phyloP scores from a whole-genome alignment of 2,888 invertebrate species.

The Dione vanillae region DNA sequence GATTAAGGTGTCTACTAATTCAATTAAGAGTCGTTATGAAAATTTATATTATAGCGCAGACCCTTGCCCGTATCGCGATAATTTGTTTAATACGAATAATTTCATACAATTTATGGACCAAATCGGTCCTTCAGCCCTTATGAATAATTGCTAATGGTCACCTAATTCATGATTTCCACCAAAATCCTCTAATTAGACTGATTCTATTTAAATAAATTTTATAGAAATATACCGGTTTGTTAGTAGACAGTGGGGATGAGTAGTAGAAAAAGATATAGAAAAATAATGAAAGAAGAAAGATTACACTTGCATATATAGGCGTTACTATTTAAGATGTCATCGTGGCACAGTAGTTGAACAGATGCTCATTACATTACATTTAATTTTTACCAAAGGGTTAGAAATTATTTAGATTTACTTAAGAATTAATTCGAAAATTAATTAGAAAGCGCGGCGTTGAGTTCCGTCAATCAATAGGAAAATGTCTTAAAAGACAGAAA shows the following conservation, averaged over 20 bases:
- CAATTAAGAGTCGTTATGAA: conserved; percentile 45
- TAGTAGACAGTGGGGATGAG: background rate
- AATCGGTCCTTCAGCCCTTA: conserved; percentile 44
- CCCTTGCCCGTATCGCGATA: conserved; percentile 40
- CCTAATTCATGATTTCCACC: conserved; percentile 32
- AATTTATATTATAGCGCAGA: conserved; percentile 34
- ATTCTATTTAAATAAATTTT: background rate
- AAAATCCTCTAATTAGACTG: conserved; percentile 6
- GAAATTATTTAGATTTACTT: too few species aligned
- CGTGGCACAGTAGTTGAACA: too few species aligned
- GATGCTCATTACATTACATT: too few species aligned
- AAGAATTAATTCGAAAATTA: too few species aligned
- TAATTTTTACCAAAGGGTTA: too few species aligned
- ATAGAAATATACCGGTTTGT: background rate
- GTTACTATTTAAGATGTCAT: too few species aligned
- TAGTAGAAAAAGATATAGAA: background rate
- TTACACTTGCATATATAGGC: too few species aligned
- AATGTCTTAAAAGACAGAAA: too few species aligned
- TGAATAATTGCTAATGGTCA: conserved; percentile 45
- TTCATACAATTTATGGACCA: conserved; percentile 44
- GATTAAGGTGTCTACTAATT: conserved; percentile 35
- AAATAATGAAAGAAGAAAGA: too few species aligned
- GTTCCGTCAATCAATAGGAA: too few species aligned
- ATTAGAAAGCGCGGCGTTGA: too few species aligned
- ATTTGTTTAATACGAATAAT: conserved; percentile 42